These are phyloP conservation scores for Dicentrarchus labrax DNA, from an alignment of 2,113 vertebrate species.

Conservation along the genomic window DNA sequence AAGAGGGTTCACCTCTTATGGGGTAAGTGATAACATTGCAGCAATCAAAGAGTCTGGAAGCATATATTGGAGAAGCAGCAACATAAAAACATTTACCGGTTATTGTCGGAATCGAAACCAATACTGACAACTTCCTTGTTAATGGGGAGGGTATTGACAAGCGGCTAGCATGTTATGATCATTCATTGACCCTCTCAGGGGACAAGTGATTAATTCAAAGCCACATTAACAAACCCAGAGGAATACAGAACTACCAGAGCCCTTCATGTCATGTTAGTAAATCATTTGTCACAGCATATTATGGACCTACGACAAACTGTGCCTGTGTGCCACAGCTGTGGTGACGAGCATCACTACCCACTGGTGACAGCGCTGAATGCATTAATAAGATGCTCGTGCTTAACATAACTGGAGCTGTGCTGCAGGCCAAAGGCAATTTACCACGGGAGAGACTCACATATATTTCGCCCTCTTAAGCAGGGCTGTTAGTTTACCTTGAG, in stretches of 20 bases:
- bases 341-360: conserved; percentile 37
- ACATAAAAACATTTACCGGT: not conserved
- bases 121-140: not conserved
- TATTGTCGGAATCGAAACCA: not conserved
- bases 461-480: conserved; percentile 47
- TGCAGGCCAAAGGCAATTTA: not conserved
- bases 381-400: conserved; percentile 30
- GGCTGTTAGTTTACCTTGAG: conserved; percentile 60
- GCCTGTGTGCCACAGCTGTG: conserved; percentile 39
- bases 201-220: conserved; percentile 35
- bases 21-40: not conserved
- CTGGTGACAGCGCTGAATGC: conserved; percentile 27
- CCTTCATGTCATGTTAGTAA: conserved; percentile 37
- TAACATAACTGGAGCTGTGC: conserved; percentile 10
- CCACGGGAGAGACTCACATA: conserved; percentile 1
- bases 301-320: conserved; percentile 15
- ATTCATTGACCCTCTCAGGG: conserved; percentile 6
- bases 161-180: not conserved
- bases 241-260: conserved; percentile 6
- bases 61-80: not conserved
- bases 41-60: not conserved
- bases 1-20: not conserved
- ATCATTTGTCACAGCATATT: conserved; percentile 54
- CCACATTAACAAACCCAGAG: conserved; percentile 1
- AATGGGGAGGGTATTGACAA: conserved; percentile 3